Base-by-base conservation (phyloP, 2,888 invertebrate species). In the Gymnoscelis rufifasciata region DNA sequence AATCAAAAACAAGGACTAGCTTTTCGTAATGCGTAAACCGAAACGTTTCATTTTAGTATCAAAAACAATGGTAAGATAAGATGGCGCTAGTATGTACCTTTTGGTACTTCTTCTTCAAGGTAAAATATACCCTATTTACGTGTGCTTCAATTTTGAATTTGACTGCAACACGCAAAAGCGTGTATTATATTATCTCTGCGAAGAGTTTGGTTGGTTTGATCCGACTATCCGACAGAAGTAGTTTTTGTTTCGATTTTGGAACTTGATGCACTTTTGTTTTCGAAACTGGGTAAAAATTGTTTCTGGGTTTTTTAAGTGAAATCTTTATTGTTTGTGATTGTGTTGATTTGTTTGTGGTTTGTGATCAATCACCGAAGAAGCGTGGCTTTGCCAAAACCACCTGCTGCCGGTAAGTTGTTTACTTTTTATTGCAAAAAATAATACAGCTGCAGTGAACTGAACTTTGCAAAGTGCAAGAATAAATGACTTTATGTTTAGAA, bases 361-460 rank as follows among this genome's bases (percentile, higher is more conserved):
- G 64, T 67, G 60, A 52, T 52, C 56, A 38, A 47, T 43, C 38
- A 42, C 51, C 51, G 29, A 19, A 5, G 5, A 19, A 51, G 50
- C 53, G 59, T n/a, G 55, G 57, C 55, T 51, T 29, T 44, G 44
- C n/a, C 28, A 11, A 41, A 44, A 47, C 57, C 78, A 83, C 78
- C 78, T 79, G 81, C 80, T 76, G 77, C 79, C 81, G 72, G 83
- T 83, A 72, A 71, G 82, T 74, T 57, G 42, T 56, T 56, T 52
- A 44, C 42, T 31, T 46, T 36, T 30, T 43, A 14, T 41, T 35
- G 35, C 39, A 35, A 41, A 48, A 43, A 10, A 50, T 41, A 51
- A 19, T 19, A 19, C 19, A 2, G 19, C 5, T 19, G 19, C 19
- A 19, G 19, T 3, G 19, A 37, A 1, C 38, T 41, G 11, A 14